phyloP scores from a whole-genome alignment of 2,888 invertebrate genomes.

The Yponomeuta malinellus region DNA sequence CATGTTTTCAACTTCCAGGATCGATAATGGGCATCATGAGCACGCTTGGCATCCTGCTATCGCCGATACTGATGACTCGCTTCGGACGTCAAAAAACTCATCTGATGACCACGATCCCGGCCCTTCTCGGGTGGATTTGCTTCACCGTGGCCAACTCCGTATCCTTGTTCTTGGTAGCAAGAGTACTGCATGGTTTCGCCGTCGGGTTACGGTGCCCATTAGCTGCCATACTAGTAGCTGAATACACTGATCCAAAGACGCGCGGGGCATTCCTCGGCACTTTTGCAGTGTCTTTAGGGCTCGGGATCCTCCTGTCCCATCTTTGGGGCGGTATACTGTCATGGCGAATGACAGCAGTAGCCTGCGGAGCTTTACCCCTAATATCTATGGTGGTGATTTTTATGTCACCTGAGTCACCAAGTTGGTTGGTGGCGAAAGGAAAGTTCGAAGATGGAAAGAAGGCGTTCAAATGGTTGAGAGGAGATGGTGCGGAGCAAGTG shows the following conservation, averaged over 20 bases:
- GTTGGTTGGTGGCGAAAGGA: slow-evolving; percentile 79
- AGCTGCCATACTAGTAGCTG: slow-evolving; percentile 74
- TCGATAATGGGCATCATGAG: slow-evolving; percentile 66
- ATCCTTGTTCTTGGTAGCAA: slow-evolving; percentile 54
- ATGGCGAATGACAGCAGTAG: slow-evolving; percentile 76
- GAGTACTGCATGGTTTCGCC: slow-evolving; percentile 66
- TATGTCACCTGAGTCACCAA: slow-evolving; percentile 78
- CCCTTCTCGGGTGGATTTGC: slow-evolving; percentile 67
- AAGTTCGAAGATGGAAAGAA: slow-evolving; percentile 73
- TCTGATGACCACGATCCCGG: slow-evolving; percentile 62
- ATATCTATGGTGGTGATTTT: slow-evolving; percentile 63
- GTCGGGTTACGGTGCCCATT: slow-evolving; percentile 73
- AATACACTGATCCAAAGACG: slow-evolving; percentile 76
- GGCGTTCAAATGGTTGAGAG: slow-evolving; percentile 77
- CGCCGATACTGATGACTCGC: slow-evolving; percentile 71
- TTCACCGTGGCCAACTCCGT: slow-evolving; percentile 60
- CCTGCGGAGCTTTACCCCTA: slow-evolving; percentile 69
- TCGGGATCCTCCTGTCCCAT: slow-evolving; percentile 79
- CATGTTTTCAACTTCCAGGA: slow-evolving; percentile 33
- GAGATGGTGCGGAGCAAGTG: slow-evolving; percentile 56
- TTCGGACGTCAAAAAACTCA: slow-evolving; percentile 76
- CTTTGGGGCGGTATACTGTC: slow-evolving; percentile 77
- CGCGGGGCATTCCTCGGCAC: slow-evolving; percentile 79
- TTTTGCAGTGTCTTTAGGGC: slow-evolving; percentile 77
- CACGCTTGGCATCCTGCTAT: slow-evolving; percentile 64